A percentile compares a stretch with the other conserved stretches of the same genome.
Evolutionary conservation across 2,113 vertebrate genomes (phyloP).

Genomic region (Hippocampus comes): DNA sequence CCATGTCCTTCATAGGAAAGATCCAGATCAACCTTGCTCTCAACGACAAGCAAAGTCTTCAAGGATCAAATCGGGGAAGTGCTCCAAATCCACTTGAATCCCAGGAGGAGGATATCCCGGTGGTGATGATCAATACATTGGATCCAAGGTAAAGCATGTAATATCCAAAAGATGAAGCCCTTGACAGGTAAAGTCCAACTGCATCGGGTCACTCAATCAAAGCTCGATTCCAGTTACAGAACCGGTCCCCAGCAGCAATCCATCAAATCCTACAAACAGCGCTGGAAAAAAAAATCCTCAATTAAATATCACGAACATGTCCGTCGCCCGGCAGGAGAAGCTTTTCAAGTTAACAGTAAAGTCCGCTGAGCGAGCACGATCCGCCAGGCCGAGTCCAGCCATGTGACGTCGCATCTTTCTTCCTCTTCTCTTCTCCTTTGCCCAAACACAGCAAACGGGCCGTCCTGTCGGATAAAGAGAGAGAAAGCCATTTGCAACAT

Average conservation of each 20-base stretch:
- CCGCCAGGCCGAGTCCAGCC: slow-evolving; percentile 43
- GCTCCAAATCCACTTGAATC: slow-evolving; percentile 31
- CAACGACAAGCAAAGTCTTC: slow-evolving; percentile 11
- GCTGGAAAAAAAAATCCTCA: slow-evolving; percentile 34
- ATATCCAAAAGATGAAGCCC: slow-evolving; percentile 56
- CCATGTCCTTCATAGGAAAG: slow-evolving; percentile 76
- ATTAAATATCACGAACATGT: slow-evolving; percentile 33
- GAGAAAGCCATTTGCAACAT: slow-evolving; percentile 58
- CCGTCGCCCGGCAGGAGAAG: slow-evolving; percentile 40
- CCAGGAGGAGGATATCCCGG: slow-evolving; percentile 46
- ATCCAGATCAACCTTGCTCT: slow-evolving; percentile 44
- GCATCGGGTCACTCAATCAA: slow-evolving; percentile 31
- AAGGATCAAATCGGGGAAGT: slow-evolving; percentile 4
- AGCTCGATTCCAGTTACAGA: slow-evolving; percentile 38
- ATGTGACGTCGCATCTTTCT: slow-evolving; percentile 58
- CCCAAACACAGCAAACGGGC: slow-evolving; percentile 49
- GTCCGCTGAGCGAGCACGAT: slow-evolving; percentile 54
- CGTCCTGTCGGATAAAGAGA: slow-evolving; percentile 60
- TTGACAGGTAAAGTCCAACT: slow-evolving; percentile 30
- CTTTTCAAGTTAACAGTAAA: slow-evolving; percentile 57
- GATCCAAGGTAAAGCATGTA: slow-evolving; percentile 52
- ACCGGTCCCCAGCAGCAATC: slow-evolving; percentile 54
- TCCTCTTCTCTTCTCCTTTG: slow-evolving; percentile 37
- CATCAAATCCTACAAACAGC: slow-evolving; percentile 55
- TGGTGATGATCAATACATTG: slow-evolving; percentile 26